These are phyloP conservation scores for Tolypeutes matacus DNA, from an alignment of 2,797 vertebrate genomes.

Conservation along the genomic window DNA sequence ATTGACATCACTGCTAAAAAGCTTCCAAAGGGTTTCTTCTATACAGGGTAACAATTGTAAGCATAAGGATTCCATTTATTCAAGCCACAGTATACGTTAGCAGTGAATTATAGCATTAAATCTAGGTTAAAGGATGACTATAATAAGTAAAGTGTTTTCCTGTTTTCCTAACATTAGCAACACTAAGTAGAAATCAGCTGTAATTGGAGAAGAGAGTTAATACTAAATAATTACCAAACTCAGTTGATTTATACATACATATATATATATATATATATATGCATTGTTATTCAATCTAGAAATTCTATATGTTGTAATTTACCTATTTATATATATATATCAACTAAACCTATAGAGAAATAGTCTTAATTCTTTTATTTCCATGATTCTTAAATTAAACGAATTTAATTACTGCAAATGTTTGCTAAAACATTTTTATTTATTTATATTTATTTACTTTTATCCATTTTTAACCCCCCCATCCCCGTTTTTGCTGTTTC, in stretches of 20 bases:
- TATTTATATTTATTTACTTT: no score
- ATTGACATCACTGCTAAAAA: neutral
- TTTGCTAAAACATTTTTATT: neutral
- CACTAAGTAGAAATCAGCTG: slow-evolving; percentile 67
- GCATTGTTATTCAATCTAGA: slow-evolving; percentile 15
- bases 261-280: neutral
- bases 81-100: neutral
- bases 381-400: neutral
- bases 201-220: slow-evolving; percentile 52
- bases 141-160: slow-evolving; percentile 42
- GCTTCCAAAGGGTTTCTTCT: neutral
- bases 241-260: no score
- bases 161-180: slow-evolving; percentile 66
- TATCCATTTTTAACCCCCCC: no score
- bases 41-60: neutral
- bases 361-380: neutral
- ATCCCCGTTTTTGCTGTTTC: no score
- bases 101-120: neutral
- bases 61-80: neutral
- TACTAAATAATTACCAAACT: slow-evolving; percentile 60
- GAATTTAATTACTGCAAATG: slow-evolving; percentile 38
- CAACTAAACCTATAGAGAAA: slow-evolving; percentile 2
- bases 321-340: neutral
- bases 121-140: slow-evolving; percentile 35
- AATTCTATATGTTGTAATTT: slow-evolving; percentile 30